These are phyloP conservation scores for Chrysina gloriosa DNA, from an alignment of 2,888 invertebrate genomes.

Conservation along the genomic window DNA sequence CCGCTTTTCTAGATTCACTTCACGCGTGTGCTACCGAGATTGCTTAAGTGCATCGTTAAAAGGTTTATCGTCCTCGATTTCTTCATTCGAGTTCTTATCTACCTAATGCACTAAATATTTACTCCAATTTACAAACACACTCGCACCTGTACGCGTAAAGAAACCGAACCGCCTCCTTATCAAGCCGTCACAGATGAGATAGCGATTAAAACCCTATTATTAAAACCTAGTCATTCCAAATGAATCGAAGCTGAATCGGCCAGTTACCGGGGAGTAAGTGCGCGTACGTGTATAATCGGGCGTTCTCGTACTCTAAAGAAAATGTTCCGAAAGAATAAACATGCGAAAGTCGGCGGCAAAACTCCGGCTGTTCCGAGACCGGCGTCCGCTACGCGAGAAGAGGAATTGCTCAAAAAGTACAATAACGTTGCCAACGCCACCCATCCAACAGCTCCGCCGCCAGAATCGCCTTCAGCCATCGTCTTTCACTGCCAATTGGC, in stretches of 20 bases:
- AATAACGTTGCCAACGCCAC: not conserved
- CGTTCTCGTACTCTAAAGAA: not conserved
- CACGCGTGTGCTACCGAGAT: too few relatives aligned
- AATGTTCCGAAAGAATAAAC: conserved; percentile 22
- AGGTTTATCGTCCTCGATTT: too few relatives aligned
- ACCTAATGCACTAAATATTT: too few relatives aligned
- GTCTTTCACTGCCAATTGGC: conserved; percentile 98
- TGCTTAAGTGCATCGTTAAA: too few relatives aligned
- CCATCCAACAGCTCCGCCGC: not conserved
- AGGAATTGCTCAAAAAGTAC: conserved; percentile 7
- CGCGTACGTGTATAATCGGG: not conserved
- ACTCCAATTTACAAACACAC: too few relatives aligned
- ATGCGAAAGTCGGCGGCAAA: not conserved
- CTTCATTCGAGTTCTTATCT: too few relatives aligned
- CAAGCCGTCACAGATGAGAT: conserved; percentile 13
- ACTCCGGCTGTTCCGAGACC: not conserved
- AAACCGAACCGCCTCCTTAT: conserved; percentile 4
- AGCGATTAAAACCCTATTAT: conserved; percentile 22
- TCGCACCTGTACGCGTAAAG: not conserved
- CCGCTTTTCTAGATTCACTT: too few relatives aligned
- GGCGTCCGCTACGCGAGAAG: not conserved
- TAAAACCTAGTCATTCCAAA: conserved; percentile 10
- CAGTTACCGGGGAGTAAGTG: too few relatives aligned
- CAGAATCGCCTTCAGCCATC: not conserved
- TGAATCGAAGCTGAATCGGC: conserved; percentile 4